phyloP scores from a whole-genome alignment of 2,797 vertebrate species.

The Loris lydekkerianus region DNA sequence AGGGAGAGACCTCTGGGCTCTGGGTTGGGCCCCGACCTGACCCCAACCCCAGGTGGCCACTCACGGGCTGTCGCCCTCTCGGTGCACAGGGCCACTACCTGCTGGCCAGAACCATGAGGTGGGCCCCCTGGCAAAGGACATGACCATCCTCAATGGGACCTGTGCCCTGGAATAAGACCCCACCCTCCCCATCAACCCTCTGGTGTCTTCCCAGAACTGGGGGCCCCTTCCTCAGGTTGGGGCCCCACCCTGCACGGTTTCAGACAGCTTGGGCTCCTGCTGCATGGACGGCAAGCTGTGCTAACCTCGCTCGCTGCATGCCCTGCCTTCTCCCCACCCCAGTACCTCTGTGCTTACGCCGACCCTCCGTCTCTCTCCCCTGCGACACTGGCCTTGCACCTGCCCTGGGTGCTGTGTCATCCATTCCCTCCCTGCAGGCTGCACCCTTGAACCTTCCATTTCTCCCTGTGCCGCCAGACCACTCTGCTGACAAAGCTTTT shows the following conservation, averaged over 20 bases:
- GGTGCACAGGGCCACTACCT: rapidly evolving
- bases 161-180: background rate
- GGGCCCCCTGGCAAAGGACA: rapidly evolving
- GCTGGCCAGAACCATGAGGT: background rate
- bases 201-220: background rate
- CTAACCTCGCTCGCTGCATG: rapidly evolving
- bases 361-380: too few relatives aligned
- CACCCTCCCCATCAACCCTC: rapidly evolving
- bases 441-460: background rate
- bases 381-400: too few relatives aligned
- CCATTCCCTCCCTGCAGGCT: rapidly evolving
- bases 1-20: too few relatives aligned
- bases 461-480: background rate
- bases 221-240: background rate
- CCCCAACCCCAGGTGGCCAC: rapidly evolving
- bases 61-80: rapidly evolving
- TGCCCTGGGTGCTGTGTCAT: background rate
- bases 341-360: background rate
- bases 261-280: background rate
- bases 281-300: rapidly evolving
- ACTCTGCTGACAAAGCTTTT: background rate
- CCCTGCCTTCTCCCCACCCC: background rate
- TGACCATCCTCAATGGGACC: rapidly evolving
- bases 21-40: rapidly evolving
- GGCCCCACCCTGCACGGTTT: background rate